phyloP scores from a whole-genome alignment of 2,797 vertebrate genomes.

The Botia almorhae region DNA sequence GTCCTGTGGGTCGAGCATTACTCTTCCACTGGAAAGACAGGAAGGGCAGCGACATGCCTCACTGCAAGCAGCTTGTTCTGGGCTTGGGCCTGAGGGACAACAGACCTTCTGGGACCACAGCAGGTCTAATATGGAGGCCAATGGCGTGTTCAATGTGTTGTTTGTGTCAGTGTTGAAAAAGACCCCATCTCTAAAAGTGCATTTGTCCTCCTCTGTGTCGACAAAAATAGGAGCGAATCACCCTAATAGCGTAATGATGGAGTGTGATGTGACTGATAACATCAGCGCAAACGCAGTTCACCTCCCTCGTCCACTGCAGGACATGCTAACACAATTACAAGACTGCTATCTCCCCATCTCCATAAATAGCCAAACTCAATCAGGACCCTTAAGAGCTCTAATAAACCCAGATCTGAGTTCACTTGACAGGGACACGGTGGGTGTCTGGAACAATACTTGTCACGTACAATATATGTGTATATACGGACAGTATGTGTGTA shows the following conservation, averaged over 20 bases:
- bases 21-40: conserved; percentile 45
- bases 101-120: conserved; percentile 34
- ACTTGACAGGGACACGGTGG: conserved; percentile 54
- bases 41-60: conserved; percentile 31
- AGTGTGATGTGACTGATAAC: conserved; percentile 61
- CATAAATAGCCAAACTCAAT: conserved; percentile 64
- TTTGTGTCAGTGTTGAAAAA: conserved; percentile 79
- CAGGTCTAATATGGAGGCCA: conserved; percentile 47
- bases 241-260: conserved; percentile 78
- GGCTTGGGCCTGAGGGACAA: conserved; percentile 62
- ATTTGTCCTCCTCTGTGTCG: conserved; percentile 76
- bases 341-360: conserved; percentile 53
- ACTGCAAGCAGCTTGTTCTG: conserved; percentile 38
- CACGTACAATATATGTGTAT: conserved; percentile 27
- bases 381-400: conserved; percentile 51
- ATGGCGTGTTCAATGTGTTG: conserved; percentile 66
- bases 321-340: conserved; percentile 60
- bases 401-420: conserved; percentile 54
- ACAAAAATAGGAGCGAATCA: conserved; percentile 72
- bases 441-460: conserved; percentile 41
- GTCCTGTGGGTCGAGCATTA: conserved; percentile 54
- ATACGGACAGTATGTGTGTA: not conserved
- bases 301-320: conserved; percentile 51
- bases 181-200: conserved; percentile 75
- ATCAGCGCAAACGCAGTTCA: conserved; percentile 57